Evolutionary conservation across 2,888 invertebrate species (phyloP).

Genomic region (Tinea pellionella): DNA sequence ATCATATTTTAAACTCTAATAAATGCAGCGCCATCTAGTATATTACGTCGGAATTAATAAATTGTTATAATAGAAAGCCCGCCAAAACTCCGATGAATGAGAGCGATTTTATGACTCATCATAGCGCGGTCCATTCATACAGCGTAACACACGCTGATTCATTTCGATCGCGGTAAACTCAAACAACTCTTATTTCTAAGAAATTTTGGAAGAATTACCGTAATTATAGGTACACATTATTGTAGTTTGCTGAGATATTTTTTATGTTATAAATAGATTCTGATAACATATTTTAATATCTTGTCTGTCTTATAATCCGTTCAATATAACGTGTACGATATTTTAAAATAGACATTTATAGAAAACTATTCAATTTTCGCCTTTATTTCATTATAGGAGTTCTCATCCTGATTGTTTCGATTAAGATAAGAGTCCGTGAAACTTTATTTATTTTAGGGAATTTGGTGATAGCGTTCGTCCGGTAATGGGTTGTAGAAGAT

Average conservation of each 20-base stretch:
- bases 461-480: neutral
- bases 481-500: neutral
- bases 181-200: constrained; percentile 3
- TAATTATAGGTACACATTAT: neutral
- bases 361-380: neutral
- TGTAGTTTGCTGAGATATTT: neutral
- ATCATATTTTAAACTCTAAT: too few relatives aligned
- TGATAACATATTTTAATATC: too few relatives aligned
- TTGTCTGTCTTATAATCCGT: too few relatives aligned
- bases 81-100: constrained; percentile 52
- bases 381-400: too few relatives aligned
- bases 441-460: neutral
- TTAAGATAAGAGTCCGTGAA: neutral
- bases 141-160: neutral
- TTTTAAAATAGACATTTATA: neutral
- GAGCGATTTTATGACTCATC: constrained; percentile 34
- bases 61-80: constrained; percentile 29
- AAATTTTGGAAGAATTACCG: neutral
- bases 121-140: constrained; percentile 17
- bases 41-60: constrained; percentile 17
- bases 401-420: neutral
- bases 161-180: neutral
- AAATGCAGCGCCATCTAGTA: constrained; percentile 31
- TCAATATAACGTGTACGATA: too few relatives aligned
- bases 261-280: neutral